Evolutionary conservation across 2,888 invertebrate species (phyloP).

Genomic region (Megastigmus dorsalis): DNA sequence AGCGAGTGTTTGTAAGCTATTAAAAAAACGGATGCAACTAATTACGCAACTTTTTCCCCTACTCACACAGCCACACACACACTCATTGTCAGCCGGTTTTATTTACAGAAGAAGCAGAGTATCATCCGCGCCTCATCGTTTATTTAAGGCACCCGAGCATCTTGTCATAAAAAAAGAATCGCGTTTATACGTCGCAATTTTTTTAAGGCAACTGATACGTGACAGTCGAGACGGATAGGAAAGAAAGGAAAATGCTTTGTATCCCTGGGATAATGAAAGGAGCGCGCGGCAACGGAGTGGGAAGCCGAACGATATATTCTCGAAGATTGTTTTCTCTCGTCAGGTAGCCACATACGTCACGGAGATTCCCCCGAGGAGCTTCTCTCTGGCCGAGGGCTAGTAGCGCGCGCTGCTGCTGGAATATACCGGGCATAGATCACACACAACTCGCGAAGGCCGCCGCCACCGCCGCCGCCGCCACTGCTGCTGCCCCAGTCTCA

Average conservation of each 20-base stretch:
- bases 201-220: conserved; percentile 10
- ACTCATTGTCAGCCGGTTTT: no score
- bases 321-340: conserved; percentile 75
- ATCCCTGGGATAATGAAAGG: conserved; percentile 38
- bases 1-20: no score
- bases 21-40: no score
- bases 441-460: conserved; percentile 68
- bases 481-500: no score
- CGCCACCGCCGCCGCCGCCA: no score
- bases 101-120: no score
- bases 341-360: conserved; percentile 75
- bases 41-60: no score
- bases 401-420: conserved; percentile 64
- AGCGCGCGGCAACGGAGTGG: not conserved
- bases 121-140: no score
- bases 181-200: conserved; percentile 13
- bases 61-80: no score
- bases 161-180: no score
- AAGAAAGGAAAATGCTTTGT: conserved; percentile 20
- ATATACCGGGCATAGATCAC: conserved; percentile 72
- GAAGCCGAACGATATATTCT: conserved; percentile 70
- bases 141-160: no score
- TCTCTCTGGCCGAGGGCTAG: conserved; percentile 58
- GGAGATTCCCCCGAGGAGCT: conserved; percentile 68
- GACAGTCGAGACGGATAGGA: conserved; percentile 12